Evolutionary conservation across 2,888 invertebrate species (phyloP), one percentile per base, ranked within the genome.

Genomic region (Calliopum simillimum): DNA sequence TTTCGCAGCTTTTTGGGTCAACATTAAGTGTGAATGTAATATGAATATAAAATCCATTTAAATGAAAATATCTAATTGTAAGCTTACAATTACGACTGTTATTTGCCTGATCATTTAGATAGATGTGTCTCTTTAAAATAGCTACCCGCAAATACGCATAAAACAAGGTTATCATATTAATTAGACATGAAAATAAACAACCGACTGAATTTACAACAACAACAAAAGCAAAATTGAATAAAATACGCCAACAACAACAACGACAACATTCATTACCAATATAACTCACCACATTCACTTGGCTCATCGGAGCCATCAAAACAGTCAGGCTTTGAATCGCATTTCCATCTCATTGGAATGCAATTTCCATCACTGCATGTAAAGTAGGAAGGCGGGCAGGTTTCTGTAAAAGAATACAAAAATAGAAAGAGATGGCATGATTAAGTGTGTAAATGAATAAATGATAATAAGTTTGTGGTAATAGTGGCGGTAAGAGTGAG

Each of bases 291-390:
- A 81, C 91, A 91, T 73, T 88, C 88, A 70, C 82, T 82, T 70
- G 87, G 86, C 84, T 91, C 91, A 82, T 91, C 90, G 70, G 89
- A 89, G 69, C 88, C 88, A 83, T 91, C 90, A 69, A 85, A 85
- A 80, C 91, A 91, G 80, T 91, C 90, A 43, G 83, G 82, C 70
- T 87, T 87, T 47, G 87, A 87, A 82, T 91, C 90, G 80, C 91
- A 91, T 78, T 87, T 87, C 88, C 89, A 89, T 71, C 87, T 85
- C 77, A 86, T 83, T 64, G 90, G 89, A 79, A 91, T 90, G 82
- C 91, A 91, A 76, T 86, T 87, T 67, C 89, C 88, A 76, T 88
- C 87, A 71, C 79, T 80, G 78, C 85, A 85, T 75, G 82, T 82
- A 71, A 83, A 85, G 77, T 83, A 81, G 67, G 83, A 78, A 68